Evolutionary conservation across 2,888 invertebrate species (phyloP), one percentile per base, ranked within the genome.

Genomic region (Leptinotarsa juncta): DNA sequence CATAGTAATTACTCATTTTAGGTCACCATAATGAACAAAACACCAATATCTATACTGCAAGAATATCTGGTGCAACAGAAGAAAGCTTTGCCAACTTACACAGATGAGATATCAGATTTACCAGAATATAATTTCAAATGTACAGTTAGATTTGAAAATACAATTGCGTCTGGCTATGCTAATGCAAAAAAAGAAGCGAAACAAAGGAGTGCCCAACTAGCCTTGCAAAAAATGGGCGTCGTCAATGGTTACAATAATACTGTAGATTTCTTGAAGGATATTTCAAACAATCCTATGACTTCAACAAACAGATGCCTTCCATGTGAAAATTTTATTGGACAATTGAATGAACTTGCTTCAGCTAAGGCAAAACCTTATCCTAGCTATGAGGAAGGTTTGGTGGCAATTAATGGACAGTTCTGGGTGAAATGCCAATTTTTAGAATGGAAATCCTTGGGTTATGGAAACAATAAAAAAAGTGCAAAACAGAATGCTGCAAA

Each of bases 401-500:
- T 62, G 5, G 14, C 68, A 32, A 2, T 14, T 5, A 72, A 77
- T 73, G 70, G 71, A 55, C 49, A 49, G 14, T 80, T 77, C 77
- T 62, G 72, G n/a, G 72, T 77, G 18, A 42, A 53, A n/a, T 81
- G 81, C 20, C 23, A 50, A 2, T 79, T 78, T 70, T 20, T 71
- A n/a, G 20, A 77, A n/a, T 75, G 73, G 26, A 66, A 51, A 16
- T 65, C 75, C 3, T 26, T 72, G 32, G 81, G 81, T 23, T 70
- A 23, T 73, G 81, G 78, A 14, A 3, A 3, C n/a, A 81, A 72
- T 49, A 81, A 79, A 53, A 81, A 81, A 70, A 70, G 72, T 57
- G 78, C 82, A 3, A 81, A 80, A 70, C 79, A 80, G 62, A 74
- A 79, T 3, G 75, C 81, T n/a, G 78, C 80, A 2, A 79, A 67